A percentile compares a stretch with the other conserved stretches of the same genome.
These are phyloP conservation scores for Meriones psammophilus DNA, from an alignment of 2,797 vertebrate genomes.

Conservation along the genomic window DNA sequence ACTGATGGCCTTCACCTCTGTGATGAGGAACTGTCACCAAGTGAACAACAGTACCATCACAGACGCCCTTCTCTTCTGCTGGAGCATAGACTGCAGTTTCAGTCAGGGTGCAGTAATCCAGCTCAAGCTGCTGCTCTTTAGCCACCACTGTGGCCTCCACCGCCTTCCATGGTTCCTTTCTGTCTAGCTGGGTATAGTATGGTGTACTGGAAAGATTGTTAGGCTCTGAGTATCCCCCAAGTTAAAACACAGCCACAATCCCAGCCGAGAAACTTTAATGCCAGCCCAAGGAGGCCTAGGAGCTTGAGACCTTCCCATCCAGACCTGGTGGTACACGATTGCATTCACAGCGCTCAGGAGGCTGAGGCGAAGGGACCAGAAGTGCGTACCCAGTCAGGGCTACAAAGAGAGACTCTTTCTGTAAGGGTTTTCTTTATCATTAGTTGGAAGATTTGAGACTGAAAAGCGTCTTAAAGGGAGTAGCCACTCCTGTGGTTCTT, in stretches of 20 bases:
- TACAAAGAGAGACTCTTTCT: not conserved
- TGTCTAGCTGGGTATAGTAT: not conserved
- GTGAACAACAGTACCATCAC: not conserved
- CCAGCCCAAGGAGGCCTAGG: not conserved
- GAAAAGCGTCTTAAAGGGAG: conserved; percentile 13
- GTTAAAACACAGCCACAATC: not conserved
- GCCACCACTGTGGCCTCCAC: not conserved
- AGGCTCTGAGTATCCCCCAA: not conserved
- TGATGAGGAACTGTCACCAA: not conserved
- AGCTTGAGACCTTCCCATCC: not conserved
- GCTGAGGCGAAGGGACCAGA: not conserved
- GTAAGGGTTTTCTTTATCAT: not conserved
- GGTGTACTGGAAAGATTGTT: not conserved
- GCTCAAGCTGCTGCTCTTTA: not conserved
- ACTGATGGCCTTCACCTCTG: not conserved
- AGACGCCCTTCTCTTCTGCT: not conserved
- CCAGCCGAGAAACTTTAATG: not conserved
- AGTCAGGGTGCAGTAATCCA: not conserved
- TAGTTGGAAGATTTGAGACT: not conserved
- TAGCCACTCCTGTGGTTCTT: not conserved
- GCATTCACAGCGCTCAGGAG: not conserved
- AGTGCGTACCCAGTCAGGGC: not conserved
- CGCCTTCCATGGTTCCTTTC: not conserved
- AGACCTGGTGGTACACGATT: not conserved
- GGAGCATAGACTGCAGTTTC: not conserved